Percentiles rank a stretch among this genome's conserved stretches.
These are phyloP conservation scores for Gryllus bimaculatus DNA, from an alignment of 1,140 invertebrate species.

Conservation along the genomic window DNA sequence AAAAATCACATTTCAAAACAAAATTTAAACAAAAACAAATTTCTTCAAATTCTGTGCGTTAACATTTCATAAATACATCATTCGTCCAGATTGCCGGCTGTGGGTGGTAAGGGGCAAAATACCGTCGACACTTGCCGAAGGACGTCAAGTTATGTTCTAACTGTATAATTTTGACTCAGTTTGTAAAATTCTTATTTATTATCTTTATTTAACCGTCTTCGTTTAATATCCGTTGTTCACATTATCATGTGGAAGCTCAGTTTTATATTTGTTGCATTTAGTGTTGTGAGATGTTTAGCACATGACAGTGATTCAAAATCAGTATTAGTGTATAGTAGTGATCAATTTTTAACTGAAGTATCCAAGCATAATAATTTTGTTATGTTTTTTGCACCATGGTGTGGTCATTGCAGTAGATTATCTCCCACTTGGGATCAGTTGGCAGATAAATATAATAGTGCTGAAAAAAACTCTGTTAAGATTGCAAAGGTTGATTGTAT, in stretches of 20 bases:
- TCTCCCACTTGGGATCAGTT: conserved; percentile 61
- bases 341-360: conserved; percentile 47
- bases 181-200: no score
- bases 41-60: no score
- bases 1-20: no score
- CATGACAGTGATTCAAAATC: conserved; percentile 14
- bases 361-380: conserved; percentile 58
- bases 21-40: no score
- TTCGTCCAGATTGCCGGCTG: no score
- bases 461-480: conserved; percentile 47
- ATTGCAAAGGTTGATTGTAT: conserved; percentile 74
- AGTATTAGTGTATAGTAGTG: conserved; percentile 34
- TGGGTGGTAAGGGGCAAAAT: no score
- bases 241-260: not conserved
- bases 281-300: conserved; percentile 12
- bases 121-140: no score
- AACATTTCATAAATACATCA: no score
- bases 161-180: no score
- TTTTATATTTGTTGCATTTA: not conserved
- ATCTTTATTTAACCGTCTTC: no score
- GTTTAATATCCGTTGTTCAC: not conserved
- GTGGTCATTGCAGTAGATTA: conserved; percentile 57
- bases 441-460: conserved; percentile 55
- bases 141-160: no score
- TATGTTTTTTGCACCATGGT: conserved; percentile 73